Evolutionary conservation across 2,888 invertebrate genomes (phyloP).

Genomic region (Torymus tubicola): DNA sequence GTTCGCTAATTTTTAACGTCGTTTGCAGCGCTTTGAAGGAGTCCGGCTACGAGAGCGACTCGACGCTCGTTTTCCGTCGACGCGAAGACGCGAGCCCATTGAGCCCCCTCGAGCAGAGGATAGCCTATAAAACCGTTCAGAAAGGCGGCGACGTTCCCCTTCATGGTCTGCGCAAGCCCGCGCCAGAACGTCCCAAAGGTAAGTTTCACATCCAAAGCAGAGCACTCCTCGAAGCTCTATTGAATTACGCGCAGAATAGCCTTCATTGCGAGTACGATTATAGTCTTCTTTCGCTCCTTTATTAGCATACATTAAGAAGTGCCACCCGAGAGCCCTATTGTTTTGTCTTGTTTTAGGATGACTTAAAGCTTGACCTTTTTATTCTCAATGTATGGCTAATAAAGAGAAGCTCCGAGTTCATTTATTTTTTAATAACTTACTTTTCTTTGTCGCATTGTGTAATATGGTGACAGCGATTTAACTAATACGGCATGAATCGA

Average conservation of each 20-base stretch:
- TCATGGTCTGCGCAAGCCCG: slow-evolving; percentile 92
- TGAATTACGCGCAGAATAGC: slow-evolving; percentile 4
- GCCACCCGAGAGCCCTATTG: not conserved
- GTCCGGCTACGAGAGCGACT: slow-evolving; percentile 94
- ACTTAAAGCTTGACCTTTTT: not conserved
- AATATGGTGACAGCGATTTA: slow-evolving; percentile 49
- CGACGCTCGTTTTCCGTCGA: slow-evolving; percentile 89
- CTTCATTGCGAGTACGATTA: slow-evolving; percentile 21
- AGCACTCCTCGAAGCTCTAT: not conserved
- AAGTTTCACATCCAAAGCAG: slow-evolving; percentile 64
- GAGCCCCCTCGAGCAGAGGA: slow-evolving; percentile 89
- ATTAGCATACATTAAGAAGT: slow-evolving; percentile 35
- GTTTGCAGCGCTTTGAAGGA: slow-evolving; percentile 86
- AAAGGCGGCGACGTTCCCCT: slow-evolving; percentile 96
- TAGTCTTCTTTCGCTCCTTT: slow-evolving; percentile 35
- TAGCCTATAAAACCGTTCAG: slow-evolving; percentile 92
- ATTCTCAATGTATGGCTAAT: slow-evolving; percentile 29
- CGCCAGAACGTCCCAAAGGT: slow-evolving; percentile 90
- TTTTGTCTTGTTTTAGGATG: no score
- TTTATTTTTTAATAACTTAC: slow-evolving; percentile 26
- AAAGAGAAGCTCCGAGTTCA: slow-evolving; percentile 7
- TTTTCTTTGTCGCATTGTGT: slow-evolving; percentile 31
- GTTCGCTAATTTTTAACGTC: slow-evolving; percentile 42
- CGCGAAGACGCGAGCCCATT: slow-evolving; percentile 83
- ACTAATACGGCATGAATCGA: slow-evolving; percentile 38